These are phyloP conservation scores for Isichthys henryi DNA, from an alignment of 2,113 vertebrate genomes.

Conservation along the genomic window DNA sequence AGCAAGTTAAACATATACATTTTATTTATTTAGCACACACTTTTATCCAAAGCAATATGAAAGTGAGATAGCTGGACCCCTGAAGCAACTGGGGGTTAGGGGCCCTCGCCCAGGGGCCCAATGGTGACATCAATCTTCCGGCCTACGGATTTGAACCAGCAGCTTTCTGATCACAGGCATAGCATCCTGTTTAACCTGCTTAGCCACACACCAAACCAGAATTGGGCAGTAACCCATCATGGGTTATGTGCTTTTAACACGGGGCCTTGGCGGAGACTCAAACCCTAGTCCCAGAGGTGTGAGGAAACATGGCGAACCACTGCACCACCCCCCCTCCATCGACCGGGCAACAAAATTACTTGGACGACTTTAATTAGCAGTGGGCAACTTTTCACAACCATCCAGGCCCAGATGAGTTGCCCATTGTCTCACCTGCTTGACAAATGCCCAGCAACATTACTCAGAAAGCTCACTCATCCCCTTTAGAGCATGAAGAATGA, in stretches of 20 bases:
- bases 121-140: neutral
- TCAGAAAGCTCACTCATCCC: neutral
- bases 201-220: too few relatives aligned
- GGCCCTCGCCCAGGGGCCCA: too few relatives aligned
- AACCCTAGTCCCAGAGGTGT: neutral
- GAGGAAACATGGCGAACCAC: neutral
- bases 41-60: neutral
- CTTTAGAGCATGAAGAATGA: neutral
- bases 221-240: neutral
- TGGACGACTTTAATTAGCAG: neutral
- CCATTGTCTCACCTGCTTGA: neutral
- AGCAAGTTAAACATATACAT: neutral
- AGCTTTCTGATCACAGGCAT: too few relatives aligned
- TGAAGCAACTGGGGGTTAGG: too few relatives aligned
- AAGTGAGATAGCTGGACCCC: neutral
- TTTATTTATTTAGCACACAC: neutral
- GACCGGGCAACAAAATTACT: neutral
- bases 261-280: neutral
- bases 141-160: too few relatives aligned
- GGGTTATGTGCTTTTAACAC: neutral
- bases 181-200: too few relatives aligned
- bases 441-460: neutral
- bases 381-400: neutral
- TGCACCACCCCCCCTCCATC: neutral
- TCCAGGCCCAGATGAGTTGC: neutral